A percentile compares a stretch with the other conserved stretches of the same genome.
phyloP scores from a whole-genome alignment of 2,797 vertebrate species.

The Bovichtus diacanthus region DNA sequence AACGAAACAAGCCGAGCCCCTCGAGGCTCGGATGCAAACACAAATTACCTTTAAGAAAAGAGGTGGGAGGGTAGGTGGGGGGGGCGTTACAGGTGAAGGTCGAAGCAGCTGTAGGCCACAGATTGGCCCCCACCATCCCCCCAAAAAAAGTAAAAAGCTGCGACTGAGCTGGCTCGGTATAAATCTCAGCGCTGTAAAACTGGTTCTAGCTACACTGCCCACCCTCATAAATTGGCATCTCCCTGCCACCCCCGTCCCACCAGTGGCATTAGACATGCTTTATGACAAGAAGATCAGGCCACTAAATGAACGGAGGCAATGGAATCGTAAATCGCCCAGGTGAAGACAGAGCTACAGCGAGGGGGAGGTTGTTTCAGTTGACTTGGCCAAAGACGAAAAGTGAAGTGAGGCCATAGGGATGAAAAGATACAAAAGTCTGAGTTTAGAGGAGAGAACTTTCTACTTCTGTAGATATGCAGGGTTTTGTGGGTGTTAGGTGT shows the following conservation, averaged over 20 bases:
- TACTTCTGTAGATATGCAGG: neutral
- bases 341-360: conserved; percentile 45
- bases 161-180: conserved; percentile 43
- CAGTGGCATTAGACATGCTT: conserved; percentile 74
- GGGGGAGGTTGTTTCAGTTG: conserved; percentile 38
- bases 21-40: conserved; percentile 45
- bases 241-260: conserved; percentile 39
- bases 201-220: conserved; percentile 64
- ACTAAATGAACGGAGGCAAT: conserved; percentile 70
- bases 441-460: conserved; percentile 1
- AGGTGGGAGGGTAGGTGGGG: neutral
- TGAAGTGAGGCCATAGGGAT: conserved; percentile 45
- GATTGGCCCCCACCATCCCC: neutral
- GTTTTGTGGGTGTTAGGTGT: no score
- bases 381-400: conserved; percentile 59
- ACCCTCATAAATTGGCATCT: conserved; percentile 77
- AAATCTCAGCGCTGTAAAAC: conserved; percentile 77
- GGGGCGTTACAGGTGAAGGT: conserved; percentile 62
- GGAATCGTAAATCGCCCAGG: conserved; percentile 63
- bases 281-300: conserved; percentile 79
- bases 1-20: conserved; percentile 58
- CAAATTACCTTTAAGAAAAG: conserved; percentile 56
- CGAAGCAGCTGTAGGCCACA: conserved; percentile 1
- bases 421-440: conserved; percentile 4
- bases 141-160: conserved; percentile 5